phyloP scores from a whole-genome alignment of 2,888 invertebrate species.

The Shargacucullia verbasci region DNA sequence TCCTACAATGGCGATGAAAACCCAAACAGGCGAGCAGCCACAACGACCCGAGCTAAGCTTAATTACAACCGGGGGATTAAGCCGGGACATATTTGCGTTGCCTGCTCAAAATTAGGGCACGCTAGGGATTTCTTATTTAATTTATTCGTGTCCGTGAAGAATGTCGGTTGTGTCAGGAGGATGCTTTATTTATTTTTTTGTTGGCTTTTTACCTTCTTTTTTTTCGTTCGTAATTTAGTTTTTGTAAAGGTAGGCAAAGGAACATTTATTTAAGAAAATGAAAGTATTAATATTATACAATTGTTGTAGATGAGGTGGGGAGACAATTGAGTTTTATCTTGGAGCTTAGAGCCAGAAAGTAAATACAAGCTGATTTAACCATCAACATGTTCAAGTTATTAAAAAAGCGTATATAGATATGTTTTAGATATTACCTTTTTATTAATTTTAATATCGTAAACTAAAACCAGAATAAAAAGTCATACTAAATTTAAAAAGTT shows the following conservation, averaged over 20 bases:
- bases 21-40: constrained; percentile 58
- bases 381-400: too few relatives aligned
- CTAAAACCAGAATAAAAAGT: too few relatives aligned
- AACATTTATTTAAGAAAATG: not conserved
- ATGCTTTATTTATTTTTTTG: constrained; percentile 33
- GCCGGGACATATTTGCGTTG: constrained; percentile 66
- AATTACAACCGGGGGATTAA: constrained; percentile 66
- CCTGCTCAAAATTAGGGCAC: constrained; percentile 65
- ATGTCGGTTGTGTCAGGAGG: constrained; percentile 51
- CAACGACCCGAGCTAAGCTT: constrained; percentile 61
- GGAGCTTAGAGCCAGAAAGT: too few relatives aligned
- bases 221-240: constrained; percentile 1
- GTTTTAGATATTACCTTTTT: too few relatives aligned
- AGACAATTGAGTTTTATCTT: too few relatives aligned
- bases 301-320: too few relatives aligned
- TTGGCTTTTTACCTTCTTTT: constrained; percentile 26
- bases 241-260: not conserved
- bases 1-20: constrained; percentile 55
- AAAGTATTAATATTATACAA: too few relatives aligned
- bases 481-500: too few relatives aligned
- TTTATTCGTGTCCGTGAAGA: constrained; percentile 69
- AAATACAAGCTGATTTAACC: too few relatives aligned
- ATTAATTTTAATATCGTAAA: too few relatives aligned
- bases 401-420: too few relatives aligned
- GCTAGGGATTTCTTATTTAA: constrained; percentile 69